A percentile compares a stretch with the other conserved stretches of the same genome.
Conservation (phyloP, 92 coral and sea anemone genomes). For the Parazoanthus atlanticus region DNA sequence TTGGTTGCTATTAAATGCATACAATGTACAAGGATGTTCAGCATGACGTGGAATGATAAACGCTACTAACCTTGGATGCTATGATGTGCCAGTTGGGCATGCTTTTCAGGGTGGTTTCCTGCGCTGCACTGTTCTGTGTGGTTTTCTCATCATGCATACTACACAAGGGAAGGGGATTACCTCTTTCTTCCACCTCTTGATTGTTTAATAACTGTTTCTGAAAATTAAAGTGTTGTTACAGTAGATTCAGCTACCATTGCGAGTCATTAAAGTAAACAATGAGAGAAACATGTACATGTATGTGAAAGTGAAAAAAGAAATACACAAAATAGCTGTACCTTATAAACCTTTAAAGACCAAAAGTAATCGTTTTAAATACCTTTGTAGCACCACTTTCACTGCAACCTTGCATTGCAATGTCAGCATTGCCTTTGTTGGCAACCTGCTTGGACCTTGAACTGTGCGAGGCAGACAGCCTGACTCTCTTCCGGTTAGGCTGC, state of each 20-base stretch:
- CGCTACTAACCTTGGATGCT: slow-evolving; percentile 29
- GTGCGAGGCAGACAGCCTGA: slow-evolving; percentile 61
- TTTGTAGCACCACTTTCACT: slow-evolving; percentile 1
- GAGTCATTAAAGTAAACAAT: not conserved
- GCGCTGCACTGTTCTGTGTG: slow-evolving; percentile 42
- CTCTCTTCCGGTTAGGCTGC: slow-evolving; percentile 66
- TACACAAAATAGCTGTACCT: too few species aligned
- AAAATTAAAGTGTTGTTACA: not conserved
- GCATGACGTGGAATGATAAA: not conserved
- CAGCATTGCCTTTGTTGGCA: slow-evolving; percentile 64
- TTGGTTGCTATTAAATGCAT: not conserved
- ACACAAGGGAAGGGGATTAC: slow-evolving; percentile 9
- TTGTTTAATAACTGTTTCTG: slow-evolving; percentile 11
- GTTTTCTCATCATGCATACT: slow-evolving; percentile 17
- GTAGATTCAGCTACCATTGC: too few species aligned
- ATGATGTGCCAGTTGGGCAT: slow-evolving; percentile 56
- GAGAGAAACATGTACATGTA: not conserved
- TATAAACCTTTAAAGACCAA: too few species aligned
- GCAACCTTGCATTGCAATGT: slow-evolving; percentile 34
- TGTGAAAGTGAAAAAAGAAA: too few species aligned
- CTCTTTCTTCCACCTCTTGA: slow-evolving; percentile 31
- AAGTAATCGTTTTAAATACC: not conserved
- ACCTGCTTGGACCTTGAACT: slow-evolving; percentile 73
- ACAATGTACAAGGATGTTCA: not conserved
- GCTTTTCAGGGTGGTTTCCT: slow-evolving; percentile 62